Evolutionary conservation across 2,797 vertebrate species (phyloP).

Genomic region (Sebastes baramenuke): DNA sequence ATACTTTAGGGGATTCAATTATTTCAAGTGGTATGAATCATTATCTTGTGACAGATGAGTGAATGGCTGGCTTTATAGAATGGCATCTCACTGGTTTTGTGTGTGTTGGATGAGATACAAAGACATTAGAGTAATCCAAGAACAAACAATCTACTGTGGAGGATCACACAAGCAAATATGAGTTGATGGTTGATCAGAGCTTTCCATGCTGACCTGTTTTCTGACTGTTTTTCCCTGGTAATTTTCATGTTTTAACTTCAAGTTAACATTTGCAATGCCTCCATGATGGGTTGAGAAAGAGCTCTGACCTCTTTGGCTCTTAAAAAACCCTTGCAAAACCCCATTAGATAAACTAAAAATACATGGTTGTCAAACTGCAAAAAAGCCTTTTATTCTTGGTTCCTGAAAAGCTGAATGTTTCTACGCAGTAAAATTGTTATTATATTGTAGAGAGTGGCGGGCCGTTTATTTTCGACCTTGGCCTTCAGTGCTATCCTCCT

Average conservation of each 20-base stretch:
- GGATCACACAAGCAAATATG: constrained; percentile 21
- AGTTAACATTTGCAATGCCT: background rate
- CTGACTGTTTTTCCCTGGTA: background rate
- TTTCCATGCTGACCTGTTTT: constrained; percentile 14
- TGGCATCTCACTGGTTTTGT: constrained; percentile 31
- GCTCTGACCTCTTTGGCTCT: background rate
- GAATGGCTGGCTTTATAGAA: constrained; percentile 20
- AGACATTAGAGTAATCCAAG: constrained; percentile 31
- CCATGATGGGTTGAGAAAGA: background rate
- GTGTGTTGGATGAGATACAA: constrained; percentile 31
- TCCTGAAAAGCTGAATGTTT: background rate
- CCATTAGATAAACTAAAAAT: constrained; percentile 16
- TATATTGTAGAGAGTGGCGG: background rate
- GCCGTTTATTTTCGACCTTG: too few relatives aligned
- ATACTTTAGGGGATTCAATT: constrained; percentile 18
- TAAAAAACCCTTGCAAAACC: constrained; percentile 6
- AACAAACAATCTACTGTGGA: constrained; percentile 46
- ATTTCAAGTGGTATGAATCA: constrained; percentile 40
- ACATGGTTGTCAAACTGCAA: background rate
- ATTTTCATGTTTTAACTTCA: constrained; percentile 10
- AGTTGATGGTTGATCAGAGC: constrained; percentile 41
- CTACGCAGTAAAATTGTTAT: background rate
- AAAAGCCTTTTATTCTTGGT: background rate
- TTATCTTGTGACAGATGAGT: constrained; percentile 32
- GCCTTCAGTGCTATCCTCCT: too few relatives aligned